Percentiles rank a stretch among this genome's conserved stretches.
These are phyloP conservation scores for Dissostichus mawsoni DNA, from an alignment of 2,113 vertebrate species.

Conservation along the genomic window DNA sequence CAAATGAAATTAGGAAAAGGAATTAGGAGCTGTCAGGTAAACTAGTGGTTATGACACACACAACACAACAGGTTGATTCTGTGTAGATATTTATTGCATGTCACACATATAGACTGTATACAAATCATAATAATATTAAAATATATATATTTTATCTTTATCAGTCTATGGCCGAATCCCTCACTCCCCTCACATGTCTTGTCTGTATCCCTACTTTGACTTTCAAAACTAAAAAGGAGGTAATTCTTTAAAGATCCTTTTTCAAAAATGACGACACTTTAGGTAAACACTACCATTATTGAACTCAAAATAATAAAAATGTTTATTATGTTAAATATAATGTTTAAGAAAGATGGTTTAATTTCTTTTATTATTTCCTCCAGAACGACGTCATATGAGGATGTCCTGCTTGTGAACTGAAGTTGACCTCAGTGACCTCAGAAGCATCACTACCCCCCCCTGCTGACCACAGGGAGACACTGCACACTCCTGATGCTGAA, in stretches of 20 bases:
- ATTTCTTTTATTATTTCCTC: constrained; percentile 19
- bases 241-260: too few species aligned
- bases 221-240: too few species aligned
- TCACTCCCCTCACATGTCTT: too few species aligned
- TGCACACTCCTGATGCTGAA: constrained; percentile 8
- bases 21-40: too few species aligned
- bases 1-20: too few species aligned
- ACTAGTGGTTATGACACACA: too few species aligned
- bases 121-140: too few species aligned
- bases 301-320: neutral
- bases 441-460: constrained; percentile 43
- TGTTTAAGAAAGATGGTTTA: neutral
- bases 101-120: too few species aligned
- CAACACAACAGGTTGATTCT: too few species aligned
- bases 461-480: constrained; percentile 52
- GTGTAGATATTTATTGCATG: neutral
- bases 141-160: too few species aligned
- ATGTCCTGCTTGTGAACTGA: constrained; percentile 84
- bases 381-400: constrained; percentile 86
- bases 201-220: too few species aligned
- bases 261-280: neutral
- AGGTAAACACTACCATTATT: neutral
- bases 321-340: neutral
- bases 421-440: constrained; percentile 14
- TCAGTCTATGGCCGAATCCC: too few species aligned